Conservation (phyloP, 2,888 invertebrate genomes). For the Adineta ricciae region DNA sequence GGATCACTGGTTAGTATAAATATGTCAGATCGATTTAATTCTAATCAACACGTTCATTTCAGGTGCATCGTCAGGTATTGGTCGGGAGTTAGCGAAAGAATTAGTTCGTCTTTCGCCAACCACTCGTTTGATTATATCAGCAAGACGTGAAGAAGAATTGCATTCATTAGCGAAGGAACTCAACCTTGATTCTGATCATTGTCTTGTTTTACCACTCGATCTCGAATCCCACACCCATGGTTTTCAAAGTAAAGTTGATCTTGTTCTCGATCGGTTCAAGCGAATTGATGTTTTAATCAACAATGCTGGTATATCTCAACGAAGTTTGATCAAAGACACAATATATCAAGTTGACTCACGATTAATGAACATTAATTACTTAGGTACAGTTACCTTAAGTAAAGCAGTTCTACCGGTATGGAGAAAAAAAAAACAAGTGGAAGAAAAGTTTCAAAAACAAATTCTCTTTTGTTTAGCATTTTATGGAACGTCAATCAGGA, state of each 20-base stretch:
- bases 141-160: background rate
- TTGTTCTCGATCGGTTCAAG: background rate
- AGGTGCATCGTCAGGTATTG: slow-evolving; percentile 10
- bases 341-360: slow-evolving; percentile 63
- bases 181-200: background rate
- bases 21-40: background rate
- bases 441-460: background rate
- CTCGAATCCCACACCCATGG: background rate
- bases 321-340: slow-evolving; percentile 64
- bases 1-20: background rate
- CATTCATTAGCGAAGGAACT: background rate
- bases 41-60: background rate
- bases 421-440: no score
- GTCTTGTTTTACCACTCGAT: slow-evolving; percentile 9
- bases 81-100: background rate
- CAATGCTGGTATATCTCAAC: slow-evolving; percentile 70
- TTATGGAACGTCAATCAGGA: slow-evolving; percentile 52
- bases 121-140: background rate
- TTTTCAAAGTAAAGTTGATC: background rate
- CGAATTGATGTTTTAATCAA: slow-evolving; percentile 66
- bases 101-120: slow-evolving; percentile 2
- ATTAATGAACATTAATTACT: slow-evolving; percentile 68
- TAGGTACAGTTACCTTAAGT: slow-evolving; percentile 62
- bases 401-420: slow-evolving; percentile 52
- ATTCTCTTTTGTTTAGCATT: slow-evolving; percentile 53